Conservation (phyloP, 1,140 invertebrate genomes). For the Drosophila littoralis region DNA sequence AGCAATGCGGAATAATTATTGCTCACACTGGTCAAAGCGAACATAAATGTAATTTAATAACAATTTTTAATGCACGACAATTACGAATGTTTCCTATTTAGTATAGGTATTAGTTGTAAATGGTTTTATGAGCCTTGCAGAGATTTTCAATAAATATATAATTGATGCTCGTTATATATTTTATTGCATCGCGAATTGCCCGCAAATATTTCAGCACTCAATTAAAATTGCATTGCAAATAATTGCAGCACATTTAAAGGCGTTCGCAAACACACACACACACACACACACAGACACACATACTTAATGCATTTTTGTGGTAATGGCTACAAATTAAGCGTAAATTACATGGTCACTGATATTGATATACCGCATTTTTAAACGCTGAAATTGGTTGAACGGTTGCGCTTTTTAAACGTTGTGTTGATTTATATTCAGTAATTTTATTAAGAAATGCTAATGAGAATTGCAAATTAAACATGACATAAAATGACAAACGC, state of each 20-base stretch:
- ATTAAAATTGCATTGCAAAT: conserved; percentile 79
- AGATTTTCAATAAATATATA: conserved; percentile 52
- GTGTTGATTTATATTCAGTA: conserved; percentile 66
- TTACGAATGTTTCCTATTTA: background rate
- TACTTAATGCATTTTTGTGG: conserved; percentile 79
- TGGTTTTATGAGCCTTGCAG: conserved; percentile 26
- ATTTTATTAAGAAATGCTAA: conserved; percentile 69
- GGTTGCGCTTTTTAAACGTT: conserved; percentile 52
- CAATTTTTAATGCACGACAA: conserved; percentile 3
- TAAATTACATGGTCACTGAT: conserved; percentile 71
- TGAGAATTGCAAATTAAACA: conserved; percentile 57
- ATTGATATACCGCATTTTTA: conserved; percentile 58
- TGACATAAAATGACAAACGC: conserved; percentile 52
- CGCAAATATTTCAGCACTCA: conserved; percentile 81
- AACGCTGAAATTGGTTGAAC: conserved; percentile 38
- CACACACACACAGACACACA: conserved; percentile 30
- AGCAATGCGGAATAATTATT: background rate
- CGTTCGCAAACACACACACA: conserved; percentile 16
- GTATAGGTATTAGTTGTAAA: conserved; percentile 29
- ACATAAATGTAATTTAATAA: conserved; percentile 2
- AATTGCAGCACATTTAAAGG: conserved; percentile 78
- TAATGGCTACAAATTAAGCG: conserved; percentile 80
- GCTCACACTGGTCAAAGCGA: background rate
- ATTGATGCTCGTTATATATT: conserved; percentile 39
- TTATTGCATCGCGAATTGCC: conserved; percentile 37